Evolutionary conservation across 2,888 invertebrate species (phyloP).

Genomic region (Scaptomyza flava): DNA sequence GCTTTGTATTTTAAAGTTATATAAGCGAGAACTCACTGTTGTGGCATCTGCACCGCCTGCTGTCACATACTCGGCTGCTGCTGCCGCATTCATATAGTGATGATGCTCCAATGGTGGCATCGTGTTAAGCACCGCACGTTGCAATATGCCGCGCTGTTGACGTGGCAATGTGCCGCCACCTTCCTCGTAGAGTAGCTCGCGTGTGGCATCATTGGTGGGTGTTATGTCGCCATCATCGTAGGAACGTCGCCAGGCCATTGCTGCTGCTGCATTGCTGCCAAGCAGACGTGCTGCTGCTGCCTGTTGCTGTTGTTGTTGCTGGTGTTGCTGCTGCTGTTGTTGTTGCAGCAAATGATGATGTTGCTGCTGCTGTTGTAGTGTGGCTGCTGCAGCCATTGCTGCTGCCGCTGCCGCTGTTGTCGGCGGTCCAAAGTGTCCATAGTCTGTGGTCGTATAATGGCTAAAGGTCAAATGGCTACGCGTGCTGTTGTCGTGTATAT

Average conservation of each 20-base stretch:
- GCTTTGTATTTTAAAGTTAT: too few species aligned
- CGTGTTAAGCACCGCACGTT: slow-evolving; percentile 82
- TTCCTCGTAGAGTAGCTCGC: slow-evolving; percentile 85
- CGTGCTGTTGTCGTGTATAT: slow-evolving; percentile 88
- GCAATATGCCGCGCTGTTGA: slow-evolving; percentile 86
- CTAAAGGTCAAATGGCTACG: slow-evolving; percentile 85
- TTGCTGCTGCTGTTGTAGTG: slow-evolving; percentile 53
- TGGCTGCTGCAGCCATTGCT: slow-evolving; percentile 59
- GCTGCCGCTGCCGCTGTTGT: slow-evolving; percentile 66
- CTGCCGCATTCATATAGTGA: slow-evolving; percentile 84
- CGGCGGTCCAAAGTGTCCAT: slow-evolving; percentile 83
- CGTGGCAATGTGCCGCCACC: slow-evolving; percentile 95
- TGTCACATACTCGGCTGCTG: slow-evolving; percentile 83
- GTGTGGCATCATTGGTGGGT: slow-evolving; percentile 90
- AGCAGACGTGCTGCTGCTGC: slow-evolving; percentile 69
- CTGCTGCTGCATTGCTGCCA: slow-evolving; percentile 81
- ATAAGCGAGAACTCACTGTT: slow-evolving; percentile 45
- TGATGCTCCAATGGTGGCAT: slow-evolving; percentile 83
- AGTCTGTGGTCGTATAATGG: slow-evolving; percentile 84
- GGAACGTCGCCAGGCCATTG: slow-evolving; percentile 88
- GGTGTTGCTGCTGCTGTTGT: slow-evolving; percentile 47
- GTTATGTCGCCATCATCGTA: slow-evolving; percentile 96
- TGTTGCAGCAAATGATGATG: slow-evolving; percentile 41
- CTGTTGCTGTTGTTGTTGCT: slow-evolving; percentile 66
- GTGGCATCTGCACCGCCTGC: slow-evolving; percentile 58